A percentile compares a stretch with the other conserved stretches of the same genome.
Conservation (phyloP, 2,113 vertebrate species). For the Vanacampus margaritifer region DNA sequence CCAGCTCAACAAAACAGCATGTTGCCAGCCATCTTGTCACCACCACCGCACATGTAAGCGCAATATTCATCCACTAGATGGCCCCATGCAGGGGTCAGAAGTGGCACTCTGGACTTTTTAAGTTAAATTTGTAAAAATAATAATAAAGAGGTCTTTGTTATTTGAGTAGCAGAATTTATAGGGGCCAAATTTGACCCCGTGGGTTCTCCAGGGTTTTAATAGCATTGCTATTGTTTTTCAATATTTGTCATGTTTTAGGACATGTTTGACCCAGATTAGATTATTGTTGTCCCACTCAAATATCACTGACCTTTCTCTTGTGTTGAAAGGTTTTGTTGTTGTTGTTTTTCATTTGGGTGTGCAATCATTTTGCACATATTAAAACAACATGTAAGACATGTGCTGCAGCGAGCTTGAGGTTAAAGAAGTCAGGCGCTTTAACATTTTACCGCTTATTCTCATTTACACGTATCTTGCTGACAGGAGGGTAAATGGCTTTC, state of each 20-base stretch:
- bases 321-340: constrained; percentile 14
- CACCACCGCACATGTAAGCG: too few relatives aligned
- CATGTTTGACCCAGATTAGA: constrained; percentile 56
- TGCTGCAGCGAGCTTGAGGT: not conserved
- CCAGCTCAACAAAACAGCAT: too few relatives aligned
- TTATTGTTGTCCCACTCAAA: constrained; percentile 52
- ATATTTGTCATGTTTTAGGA: constrained; percentile 39
- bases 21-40: too few relatives aligned
- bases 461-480: constrained; percentile 59
- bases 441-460: constrained; percentile 42
- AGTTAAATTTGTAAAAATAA: too few relatives aligned
- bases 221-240: too few relatives aligned
- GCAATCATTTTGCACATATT: not conserved
- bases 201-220: too few relatives aligned
- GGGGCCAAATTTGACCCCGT: too few relatives aligned
- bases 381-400: not conserved
- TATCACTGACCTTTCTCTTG: constrained; percentile 40
- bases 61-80: too few relatives aligned
- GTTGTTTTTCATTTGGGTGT: constrained; percentile 2
- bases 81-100: too few relatives aligned
- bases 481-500: constrained; percentile 65
- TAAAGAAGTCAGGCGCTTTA: constrained; percentile 33
- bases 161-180: too few relatives aligned
- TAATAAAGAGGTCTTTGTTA: too few relatives aligned
- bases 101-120: too few relatives aligned